Conservation (phyloP, 2,797 vertebrate genomes). For the Danio aesculapii region DNA sequence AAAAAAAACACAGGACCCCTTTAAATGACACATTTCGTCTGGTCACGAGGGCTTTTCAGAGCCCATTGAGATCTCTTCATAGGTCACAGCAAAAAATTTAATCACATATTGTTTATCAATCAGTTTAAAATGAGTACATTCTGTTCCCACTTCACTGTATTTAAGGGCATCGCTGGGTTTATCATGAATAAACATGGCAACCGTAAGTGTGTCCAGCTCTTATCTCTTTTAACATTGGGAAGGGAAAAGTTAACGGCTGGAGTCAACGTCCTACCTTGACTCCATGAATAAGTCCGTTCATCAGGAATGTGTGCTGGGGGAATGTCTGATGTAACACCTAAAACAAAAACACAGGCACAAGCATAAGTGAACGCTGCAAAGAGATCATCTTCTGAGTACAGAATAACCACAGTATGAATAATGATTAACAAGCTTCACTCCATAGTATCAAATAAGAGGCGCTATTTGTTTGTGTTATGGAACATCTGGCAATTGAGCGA, state of each 20-base stretch:
- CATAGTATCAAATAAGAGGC: neutral
- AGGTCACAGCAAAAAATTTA: neutral
- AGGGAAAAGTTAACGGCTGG: neutral
- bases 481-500: neutral
- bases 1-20: neutral
- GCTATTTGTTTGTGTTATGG: no score
- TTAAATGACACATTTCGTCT: neutral
- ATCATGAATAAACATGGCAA: constrained; percentile 36
- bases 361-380: neutral
- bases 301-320: constrained; percentile 93
- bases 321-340: constrained; percentile 92
- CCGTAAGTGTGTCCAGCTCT: neutral
- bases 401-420: neutral
- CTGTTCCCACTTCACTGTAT: neutral
- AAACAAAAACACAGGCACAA: constrained; percentile 53
- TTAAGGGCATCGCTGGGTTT: neutral
- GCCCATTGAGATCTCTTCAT: neutral
- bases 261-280: constrained; percentile 83
- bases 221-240: constrained; percentile 2
- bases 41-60: neutral
- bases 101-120: neutral
- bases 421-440: constrained; percentile 7
- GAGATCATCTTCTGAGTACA: neutral
- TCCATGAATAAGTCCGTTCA: constrained; percentile 93
- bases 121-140: neutral